A percentile compares a stretch with the other conserved stretches of the same genome.
phyloP scores from a whole-genome alignment of 2,113 vertebrate species.

The Tympanuchus pallidicinctus region DNA sequence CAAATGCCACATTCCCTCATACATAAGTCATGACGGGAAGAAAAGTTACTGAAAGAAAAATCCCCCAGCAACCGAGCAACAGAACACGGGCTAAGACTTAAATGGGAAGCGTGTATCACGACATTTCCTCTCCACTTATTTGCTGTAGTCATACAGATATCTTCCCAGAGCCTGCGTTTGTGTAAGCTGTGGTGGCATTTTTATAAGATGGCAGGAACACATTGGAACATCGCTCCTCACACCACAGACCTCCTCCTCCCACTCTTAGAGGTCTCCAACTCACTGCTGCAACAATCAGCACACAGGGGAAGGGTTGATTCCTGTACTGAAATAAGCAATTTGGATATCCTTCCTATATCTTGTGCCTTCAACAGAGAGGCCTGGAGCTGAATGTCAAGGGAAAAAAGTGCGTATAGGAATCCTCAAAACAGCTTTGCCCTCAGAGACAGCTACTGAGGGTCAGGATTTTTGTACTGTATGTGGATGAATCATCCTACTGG shows the following conservation, averaged over 20 bases:
- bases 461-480: background rate
- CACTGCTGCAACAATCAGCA: background rate
- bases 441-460: background rate
- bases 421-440: background rate
- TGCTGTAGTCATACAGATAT: background rate
- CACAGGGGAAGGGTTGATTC: background rate
- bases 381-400: background rate
- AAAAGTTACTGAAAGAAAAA: background rate
- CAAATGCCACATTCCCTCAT: background rate
- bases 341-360: background rate
- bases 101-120: background rate
- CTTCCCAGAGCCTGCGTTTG: background rate
- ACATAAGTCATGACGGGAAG: background rate
- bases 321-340: background rate
- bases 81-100: background rate
- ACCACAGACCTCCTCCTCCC: background rate
- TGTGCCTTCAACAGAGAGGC: background rate
- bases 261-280: background rate
- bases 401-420: background rate
- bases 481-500: constrained; percentile 5
- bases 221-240: background rate
- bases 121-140: background rate
- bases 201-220: background rate
- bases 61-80: background rate
- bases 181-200: background rate